Evolutionary conservation across 2,113 vertebrate species (phyloP).

Genomic region (Phoxinus phoxinus): DNA sequence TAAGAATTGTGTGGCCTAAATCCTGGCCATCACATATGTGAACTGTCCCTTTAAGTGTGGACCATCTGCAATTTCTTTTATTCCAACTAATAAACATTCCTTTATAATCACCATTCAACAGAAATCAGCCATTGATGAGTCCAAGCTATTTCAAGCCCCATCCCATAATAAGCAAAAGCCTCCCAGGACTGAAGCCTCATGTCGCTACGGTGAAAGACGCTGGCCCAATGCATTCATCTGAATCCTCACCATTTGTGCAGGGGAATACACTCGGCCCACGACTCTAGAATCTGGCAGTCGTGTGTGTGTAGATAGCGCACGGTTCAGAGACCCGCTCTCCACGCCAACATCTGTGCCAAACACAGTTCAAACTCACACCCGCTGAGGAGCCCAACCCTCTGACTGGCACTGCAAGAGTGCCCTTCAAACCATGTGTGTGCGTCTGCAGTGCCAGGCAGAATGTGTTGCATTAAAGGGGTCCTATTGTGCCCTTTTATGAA

Average conservation of each 20-base stretch:
- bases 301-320: constrained; percentile 34
- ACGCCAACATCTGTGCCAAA: constrained; percentile 47
- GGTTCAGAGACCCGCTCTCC: constrained; percentile 36
- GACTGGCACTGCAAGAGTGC: constrained; percentile 25
- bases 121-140: constrained; percentile 1
- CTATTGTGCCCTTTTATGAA: no score
- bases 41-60: neutral
- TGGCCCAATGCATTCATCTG: constrained; percentile 47
- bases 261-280: constrained; percentile 29
- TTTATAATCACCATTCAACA: constrained; percentile 1
- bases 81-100: constrained; percentile 11
- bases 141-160: constrained; percentile 30
- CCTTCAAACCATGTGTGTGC: constrained; percentile 30
- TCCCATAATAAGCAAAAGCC: constrained; percentile 10
- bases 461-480: constrained; percentile 8
- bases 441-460: neutral
- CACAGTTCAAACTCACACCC: constrained; percentile 53
- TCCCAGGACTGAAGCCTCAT: constrained; percentile 20
- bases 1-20: no score
- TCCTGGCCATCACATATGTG: no score
- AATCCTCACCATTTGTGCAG: constrained; percentile 52
- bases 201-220: neutral
- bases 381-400: constrained; percentile 25
- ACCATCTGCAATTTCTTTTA: neutral
- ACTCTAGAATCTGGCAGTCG: constrained; percentile 31